A percentile compares a stretch with the other conserved stretches of the same genome.
Conservation (phyloP, 2,888 invertebrate species). For the Chrysomela aeneicollis region DNA sequence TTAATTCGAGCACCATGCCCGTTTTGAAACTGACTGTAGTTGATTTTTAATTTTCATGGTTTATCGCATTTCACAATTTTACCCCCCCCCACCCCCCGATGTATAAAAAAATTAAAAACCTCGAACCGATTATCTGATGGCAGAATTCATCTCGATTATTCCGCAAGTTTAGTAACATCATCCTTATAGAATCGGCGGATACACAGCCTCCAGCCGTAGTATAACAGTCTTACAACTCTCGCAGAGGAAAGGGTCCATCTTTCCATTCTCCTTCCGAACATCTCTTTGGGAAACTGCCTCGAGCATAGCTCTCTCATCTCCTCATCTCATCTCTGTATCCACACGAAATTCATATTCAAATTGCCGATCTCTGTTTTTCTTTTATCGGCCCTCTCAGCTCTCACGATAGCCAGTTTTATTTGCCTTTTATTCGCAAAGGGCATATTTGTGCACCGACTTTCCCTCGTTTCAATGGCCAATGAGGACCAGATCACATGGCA, state of each 20-base stretch:
- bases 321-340: conserved; percentile 20
- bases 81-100: no score
- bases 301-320: conserved; percentile 17
- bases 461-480: no score
- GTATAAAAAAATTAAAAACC: no score
- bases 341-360: conserved; percentile 39
- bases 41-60: no score
- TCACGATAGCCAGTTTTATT: conserved; percentile 36
- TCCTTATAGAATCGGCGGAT: conserved; percentile 28
- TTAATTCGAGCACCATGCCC: no score
- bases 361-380: conserved; percentile 37
- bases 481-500: no score
- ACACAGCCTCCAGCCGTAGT: conserved; percentile 33
- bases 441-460: conserved; percentile 37
- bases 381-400: conserved; percentile 31
- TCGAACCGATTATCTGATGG: background rate
- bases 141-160: background rate
- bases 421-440: conserved; percentile 38
- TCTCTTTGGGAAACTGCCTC: conserved; percentile 25
- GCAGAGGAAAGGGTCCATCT: conserved; percentile 28
- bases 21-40: no score
- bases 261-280: conserved; percentile 32
- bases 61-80: no score
- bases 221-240: conserved; percentile 31
- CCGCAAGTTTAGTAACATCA: conserved; percentile 30